Conservation (phyloP, 2,888 invertebrate genomes). For the Clusia tigrina region DNA sequence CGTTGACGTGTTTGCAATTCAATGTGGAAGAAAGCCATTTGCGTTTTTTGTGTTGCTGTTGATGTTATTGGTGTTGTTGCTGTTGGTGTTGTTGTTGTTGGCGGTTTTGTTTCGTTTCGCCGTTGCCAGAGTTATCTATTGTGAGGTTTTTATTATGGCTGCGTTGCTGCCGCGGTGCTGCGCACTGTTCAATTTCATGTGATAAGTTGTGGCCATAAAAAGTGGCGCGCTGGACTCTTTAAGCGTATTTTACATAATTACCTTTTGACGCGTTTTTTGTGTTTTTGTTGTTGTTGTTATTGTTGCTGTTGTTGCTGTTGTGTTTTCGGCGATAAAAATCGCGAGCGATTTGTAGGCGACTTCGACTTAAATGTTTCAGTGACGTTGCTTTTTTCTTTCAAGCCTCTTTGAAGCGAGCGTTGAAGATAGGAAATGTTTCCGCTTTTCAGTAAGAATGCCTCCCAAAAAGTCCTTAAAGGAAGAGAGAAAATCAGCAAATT, state of each 20-base stretch:
- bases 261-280: too few species aligned
- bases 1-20: not conserved
- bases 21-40: conserved; percentile 5
- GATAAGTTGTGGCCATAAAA: conserved; percentile 1
- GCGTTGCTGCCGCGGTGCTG: not conserved
- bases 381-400: too few species aligned
- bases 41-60: not conserved
- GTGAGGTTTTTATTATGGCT: not conserved
- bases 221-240: too few species aligned
- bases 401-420: too few species aligned
- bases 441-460: too few species aligned
- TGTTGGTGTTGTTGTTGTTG: not conserved
- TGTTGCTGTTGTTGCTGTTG: not conserved
- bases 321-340: not conserved
- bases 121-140: conserved; percentile 3
- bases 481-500: too few species aligned
- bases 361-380: not conserved
- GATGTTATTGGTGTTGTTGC: not conserved
- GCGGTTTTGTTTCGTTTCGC: not conserved
- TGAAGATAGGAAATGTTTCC: too few species aligned
- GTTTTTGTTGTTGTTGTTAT: too few species aligned
- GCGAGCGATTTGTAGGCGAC: not conserved
- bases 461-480: too few species aligned
- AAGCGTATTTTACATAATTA: not conserved
- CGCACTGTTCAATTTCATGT: not conserved